A percentile compares a stretch with the other conserved stretches of the same genome.
Evolutionary conservation across 2,888 invertebrate genomes (phyloP).

Genomic region (Clostera curtula): DNA sequence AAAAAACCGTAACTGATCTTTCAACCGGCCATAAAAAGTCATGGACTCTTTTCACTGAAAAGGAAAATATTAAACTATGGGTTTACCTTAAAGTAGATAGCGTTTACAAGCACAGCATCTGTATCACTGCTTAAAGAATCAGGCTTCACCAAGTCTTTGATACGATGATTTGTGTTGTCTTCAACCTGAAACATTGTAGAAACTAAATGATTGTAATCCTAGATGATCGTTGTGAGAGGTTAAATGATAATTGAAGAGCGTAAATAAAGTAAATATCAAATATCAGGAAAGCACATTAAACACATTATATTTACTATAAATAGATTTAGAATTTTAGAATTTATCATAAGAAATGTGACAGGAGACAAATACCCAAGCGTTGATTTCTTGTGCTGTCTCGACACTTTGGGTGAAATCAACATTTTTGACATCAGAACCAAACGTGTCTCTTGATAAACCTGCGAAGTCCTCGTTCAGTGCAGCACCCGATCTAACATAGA

Average conservation of each 20-base stretch:
- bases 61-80: too few species aligned
- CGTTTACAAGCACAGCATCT: conserved; percentile 84
- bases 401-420: conserved; percentile 73
- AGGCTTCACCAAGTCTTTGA: conserved; percentile 74
- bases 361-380: conserved; percentile 78
- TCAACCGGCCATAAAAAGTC: too few species aligned
- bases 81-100: conserved; percentile 86
- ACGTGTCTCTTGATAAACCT: conserved; percentile 68
- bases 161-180: conserved; percentile 53
- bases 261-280: too few species aligned
- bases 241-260: too few species aligned
- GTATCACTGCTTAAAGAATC: conserved; percentile 68
- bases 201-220: too few species aligned
- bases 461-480: conserved; percentile 72
- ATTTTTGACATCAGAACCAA: conserved; percentile 75
- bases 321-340: too few species aligned
- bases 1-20: too few species aligned
- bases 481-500: conserved; percentile 74
- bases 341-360: neutral
- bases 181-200: conserved; percentile 62
- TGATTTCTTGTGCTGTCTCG: conserved; percentile 76
- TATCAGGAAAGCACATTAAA: too few species aligned
- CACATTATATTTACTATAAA: too few species aligned
- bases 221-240: too few species aligned
- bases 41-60: too few species aligned